Percentiles rank a stretch among this genome's conserved stretches.
Conservation (phyloP, 1,140 invertebrate genomes). For the Tetramorium parvispinum region DNA sequence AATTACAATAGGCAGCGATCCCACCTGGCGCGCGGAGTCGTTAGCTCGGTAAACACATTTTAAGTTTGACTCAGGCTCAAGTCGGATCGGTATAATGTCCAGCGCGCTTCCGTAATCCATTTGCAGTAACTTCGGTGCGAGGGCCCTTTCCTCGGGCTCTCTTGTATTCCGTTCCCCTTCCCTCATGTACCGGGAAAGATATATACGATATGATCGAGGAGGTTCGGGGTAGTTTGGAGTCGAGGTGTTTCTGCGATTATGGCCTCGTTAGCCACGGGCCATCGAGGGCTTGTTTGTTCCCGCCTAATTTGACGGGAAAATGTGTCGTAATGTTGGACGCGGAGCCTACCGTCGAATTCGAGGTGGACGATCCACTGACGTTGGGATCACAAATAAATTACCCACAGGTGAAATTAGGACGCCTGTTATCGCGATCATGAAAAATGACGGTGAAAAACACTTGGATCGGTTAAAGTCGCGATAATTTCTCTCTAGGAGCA, state of each 20-base stretch:
- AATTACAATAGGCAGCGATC: slow-evolving; percentile 80
- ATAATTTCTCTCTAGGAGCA: slow-evolving; percentile 21
- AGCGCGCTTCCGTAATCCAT: slow-evolving; percentile 78
- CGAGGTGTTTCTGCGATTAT: slow-evolving; percentile 76
- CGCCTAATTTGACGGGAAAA: slow-evolving; percentile 70
- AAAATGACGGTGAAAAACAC: slow-evolving; percentile 5
- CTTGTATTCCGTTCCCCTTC: neutral
- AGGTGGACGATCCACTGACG: neutral
- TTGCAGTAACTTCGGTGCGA: slow-evolving; percentile 69
- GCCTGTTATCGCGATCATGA: slow-evolving; percentile 33
- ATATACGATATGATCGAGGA: slow-evolving; percentile 25
- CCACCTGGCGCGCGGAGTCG: slow-evolving; percentile 80
- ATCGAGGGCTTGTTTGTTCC: slow-evolving; percentile 74
- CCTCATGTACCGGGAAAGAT: slow-evolving; percentile 2
- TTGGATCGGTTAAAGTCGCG: neutral
- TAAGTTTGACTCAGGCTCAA: slow-evolving; percentile 73
- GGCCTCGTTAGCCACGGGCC: slow-evolving; percentile 75
- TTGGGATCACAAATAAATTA: slow-evolving; percentile 42
- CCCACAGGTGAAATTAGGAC: slow-evolving; percentile 28
- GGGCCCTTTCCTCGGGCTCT: slow-evolving; percentile 44
- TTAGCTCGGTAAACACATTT: slow-evolving; percentile 80
- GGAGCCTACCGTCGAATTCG: slow-evolving; percentile 5
- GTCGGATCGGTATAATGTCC: slow-evolving; percentile 79
- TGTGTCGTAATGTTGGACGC: slow-evolving; percentile 37
- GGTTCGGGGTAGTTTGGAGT: slow-evolving; percentile 55